A percentile compares a stretch with the other conserved stretches of the same genome.
Conservation (phyloP, 2,888 invertebrate genomes). For the Plutella xylostella region DNA sequence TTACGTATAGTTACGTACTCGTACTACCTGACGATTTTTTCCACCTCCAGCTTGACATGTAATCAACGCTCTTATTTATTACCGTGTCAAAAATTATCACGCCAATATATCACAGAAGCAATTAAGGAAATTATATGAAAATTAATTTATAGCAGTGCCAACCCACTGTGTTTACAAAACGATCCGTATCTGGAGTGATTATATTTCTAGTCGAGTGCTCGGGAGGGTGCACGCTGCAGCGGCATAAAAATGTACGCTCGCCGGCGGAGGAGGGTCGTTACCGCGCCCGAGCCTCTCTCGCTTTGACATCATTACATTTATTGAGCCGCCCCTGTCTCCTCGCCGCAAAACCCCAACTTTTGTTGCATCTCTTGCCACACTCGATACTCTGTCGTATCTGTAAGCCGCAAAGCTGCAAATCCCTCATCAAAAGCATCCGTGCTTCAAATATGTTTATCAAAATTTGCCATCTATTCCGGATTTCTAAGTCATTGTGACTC, state of each 20-base stretch:
- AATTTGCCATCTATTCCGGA: conserved; percentile 17
- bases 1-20: too few species aligned
- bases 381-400: too few species aligned
- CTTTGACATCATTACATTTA: conserved; percentile 55
- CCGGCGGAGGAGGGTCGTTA: conserved; percentile 29
- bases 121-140: conserved; percentile 21
- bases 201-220: conserved; percentile 56
- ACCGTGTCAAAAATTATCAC: neutral
- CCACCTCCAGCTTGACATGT: neutral
- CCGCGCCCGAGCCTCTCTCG: conserved; percentile 28
- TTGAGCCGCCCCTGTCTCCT: conserved; percentile 39
- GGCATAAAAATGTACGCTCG: conserved; percentile 43
- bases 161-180: conserved; percentile 40
- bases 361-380: neutral
- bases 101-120: conserved; percentile 4
- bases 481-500: conserved; percentile 11
- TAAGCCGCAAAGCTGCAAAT: neutral
- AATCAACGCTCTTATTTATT: neutral
- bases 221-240: conserved; percentile 12
- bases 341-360: conserved; percentile 25
- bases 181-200: conserved; percentile 51
- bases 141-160: conserved; percentile 21
- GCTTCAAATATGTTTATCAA: conserved; percentile 15
- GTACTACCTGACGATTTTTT: too few species aligned
- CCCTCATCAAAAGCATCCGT: neutral